A percentile compares a stretch with the other conserved stretches of the same genome.
phyloP scores from a whole-genome alignment of 2,113 vertebrate species.

The Seriola quinqueradiata region DNA sequence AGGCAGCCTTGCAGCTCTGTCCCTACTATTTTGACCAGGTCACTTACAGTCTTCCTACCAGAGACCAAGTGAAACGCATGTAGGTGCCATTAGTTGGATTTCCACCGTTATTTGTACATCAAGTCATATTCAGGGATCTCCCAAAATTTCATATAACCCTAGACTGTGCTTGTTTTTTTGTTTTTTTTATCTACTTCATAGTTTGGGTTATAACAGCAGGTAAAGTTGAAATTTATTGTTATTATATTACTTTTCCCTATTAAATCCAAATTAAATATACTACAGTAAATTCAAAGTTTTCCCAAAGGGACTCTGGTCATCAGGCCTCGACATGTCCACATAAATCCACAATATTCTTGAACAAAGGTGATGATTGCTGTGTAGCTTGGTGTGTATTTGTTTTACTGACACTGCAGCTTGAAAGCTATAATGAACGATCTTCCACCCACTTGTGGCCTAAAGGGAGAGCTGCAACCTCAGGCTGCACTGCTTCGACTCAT shows the following conservation, averaged over 20 bases:
- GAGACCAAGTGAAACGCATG: conserved; percentile 12
- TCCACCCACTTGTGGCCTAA: conserved; percentile 58
- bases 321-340: background rate
- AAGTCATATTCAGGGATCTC: background rate
- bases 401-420: background rate
- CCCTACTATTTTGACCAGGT: conserved; percentile 64
- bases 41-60: conserved; percentile 22
- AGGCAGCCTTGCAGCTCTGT: conserved; percentile 34
- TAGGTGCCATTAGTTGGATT: conserved; percentile 9
- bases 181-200: too few species aligned
- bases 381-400: background rate
- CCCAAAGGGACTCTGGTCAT: background rate
- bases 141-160: background rate
- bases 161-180: background rate
- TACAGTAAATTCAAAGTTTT: background rate
- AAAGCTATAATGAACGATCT: background rate
- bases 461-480: conserved; percentile 47
- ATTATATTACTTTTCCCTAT: background rate
- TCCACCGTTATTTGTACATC: background rate
- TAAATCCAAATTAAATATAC: background rate
- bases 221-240: background rate
- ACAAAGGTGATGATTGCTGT: background rate
- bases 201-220: background rate
- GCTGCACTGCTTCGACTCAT: conserved; percentile 55
- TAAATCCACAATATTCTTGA: background rate